Conservation (phyloP, 2,888 invertebrate species). For the Pocota personata region DNA sequence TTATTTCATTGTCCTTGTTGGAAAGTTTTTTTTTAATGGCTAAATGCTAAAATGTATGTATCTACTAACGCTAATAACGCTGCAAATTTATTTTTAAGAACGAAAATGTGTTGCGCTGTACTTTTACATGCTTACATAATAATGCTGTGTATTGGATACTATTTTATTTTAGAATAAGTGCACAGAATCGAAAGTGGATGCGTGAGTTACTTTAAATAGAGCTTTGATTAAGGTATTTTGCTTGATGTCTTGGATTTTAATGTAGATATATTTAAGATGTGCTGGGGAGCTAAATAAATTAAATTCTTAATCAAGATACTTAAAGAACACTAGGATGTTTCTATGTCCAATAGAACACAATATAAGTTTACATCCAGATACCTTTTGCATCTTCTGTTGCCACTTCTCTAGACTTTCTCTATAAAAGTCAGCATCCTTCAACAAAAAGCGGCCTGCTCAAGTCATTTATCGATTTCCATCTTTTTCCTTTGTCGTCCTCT, state of each 20-base stretch:
- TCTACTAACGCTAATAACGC: conserved; percentile 62
- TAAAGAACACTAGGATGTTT: no score
- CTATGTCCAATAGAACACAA: no score
- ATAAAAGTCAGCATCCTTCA: no score
- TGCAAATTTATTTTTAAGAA: conserved; percentile 42
- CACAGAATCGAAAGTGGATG: conserved; percentile 9
- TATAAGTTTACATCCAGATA: no score
- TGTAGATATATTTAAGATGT: background rate
- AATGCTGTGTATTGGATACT: conserved; percentile 22
- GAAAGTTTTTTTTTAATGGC: conserved; percentile 39
- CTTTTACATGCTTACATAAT: conserved; percentile 44
- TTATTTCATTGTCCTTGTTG: conserved; percentile 51
- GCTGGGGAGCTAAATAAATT: no score
- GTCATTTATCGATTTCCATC: no score
- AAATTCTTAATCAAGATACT: no score
- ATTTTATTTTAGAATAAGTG: conserved; percentile 19
- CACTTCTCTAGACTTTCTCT: no score
- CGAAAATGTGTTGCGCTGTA: conserved; percentile 52
- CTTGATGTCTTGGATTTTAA: background rate
- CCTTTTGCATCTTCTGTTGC: no score
- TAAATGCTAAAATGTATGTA: conserved; percentile 58
- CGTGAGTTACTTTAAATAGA: background rate
- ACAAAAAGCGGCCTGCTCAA: no score
- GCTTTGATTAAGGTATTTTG: conserved; percentile 32
- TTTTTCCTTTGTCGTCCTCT: no score